These are phyloP conservation scores for Podarcis cretensis DNA, from an alignment of 2,113 vertebrate genomes.

Conservation along the genomic window DNA sequence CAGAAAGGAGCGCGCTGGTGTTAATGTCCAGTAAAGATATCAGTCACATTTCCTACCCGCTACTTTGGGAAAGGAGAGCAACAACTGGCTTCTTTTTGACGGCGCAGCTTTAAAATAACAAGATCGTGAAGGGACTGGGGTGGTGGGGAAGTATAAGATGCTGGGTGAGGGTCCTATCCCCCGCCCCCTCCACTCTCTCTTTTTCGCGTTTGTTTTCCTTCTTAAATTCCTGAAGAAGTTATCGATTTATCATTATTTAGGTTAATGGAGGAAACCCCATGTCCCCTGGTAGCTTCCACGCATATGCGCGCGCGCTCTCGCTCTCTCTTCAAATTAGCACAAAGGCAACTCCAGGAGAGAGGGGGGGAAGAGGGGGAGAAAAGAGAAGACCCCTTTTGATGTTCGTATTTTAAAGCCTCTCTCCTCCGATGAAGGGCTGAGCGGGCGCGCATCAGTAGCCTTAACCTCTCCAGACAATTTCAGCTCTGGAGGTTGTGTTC, in stretches of 20 bases:
- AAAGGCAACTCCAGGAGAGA: not conserved
- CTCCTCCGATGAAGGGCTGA: not conserved
- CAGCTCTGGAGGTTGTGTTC: not conserved
- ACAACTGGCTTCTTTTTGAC: not conserved
- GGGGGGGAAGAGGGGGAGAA: too few species aligned
- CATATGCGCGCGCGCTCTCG: not conserved
- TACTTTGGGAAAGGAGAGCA: not conserved
- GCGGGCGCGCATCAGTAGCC: not conserved
- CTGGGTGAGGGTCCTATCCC: not conserved
- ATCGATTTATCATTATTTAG: conserved; percentile 31
- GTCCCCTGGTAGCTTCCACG: not conserved
- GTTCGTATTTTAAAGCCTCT: not conserved
- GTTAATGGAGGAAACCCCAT: conserved; percentile 12
- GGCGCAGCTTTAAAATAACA: not conserved
- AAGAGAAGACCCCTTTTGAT: not conserved
- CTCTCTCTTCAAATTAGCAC: conserved; percentile 8
- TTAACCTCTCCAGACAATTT: not conserved
- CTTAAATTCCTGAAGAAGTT: conserved; percentile 22
- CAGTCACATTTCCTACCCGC: not conserved
- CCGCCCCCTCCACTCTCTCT: not conserved
- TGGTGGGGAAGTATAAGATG: not conserved
- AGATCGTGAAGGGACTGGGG: not conserved
- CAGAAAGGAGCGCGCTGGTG: not conserved
- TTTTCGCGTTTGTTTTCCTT: not conserved
- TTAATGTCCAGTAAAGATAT: not conserved